Evolutionary conservation across 2,888 invertebrate genomes (phyloP).

Genomic region (Folsomia candida): DNA sequence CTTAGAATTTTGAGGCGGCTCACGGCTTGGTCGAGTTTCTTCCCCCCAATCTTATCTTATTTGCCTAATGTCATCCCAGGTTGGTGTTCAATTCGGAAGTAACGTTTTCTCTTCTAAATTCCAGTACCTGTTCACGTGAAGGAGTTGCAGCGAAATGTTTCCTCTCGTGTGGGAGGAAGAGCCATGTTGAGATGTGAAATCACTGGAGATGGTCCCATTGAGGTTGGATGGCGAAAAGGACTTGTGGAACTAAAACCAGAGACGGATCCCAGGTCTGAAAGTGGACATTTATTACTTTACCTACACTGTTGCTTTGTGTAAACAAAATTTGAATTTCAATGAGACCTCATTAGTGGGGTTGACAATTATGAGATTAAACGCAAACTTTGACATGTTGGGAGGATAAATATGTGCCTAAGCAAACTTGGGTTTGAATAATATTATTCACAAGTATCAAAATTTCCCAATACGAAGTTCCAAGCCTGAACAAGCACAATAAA

Average conservation of each 20-base stretch:
- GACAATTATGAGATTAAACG: neutral
- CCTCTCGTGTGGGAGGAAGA: conserved; percentile 43
- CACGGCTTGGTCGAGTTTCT: neutral
- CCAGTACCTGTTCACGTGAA: conserved; percentile 44
- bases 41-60: neutral
- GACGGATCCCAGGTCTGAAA: conserved; percentile 36
- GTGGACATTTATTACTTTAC: neutral
- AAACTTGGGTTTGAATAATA: too few relatives aligned
- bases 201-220: conserved; percentile 49
- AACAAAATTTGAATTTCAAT: neutral
- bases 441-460: too few relatives aligned
- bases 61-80: neutral
- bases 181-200: conserved; percentile 48
- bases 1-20: too few relatives aligned
- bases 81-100: neutral
- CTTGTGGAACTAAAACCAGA: conserved; percentile 42
- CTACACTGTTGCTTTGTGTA: neutral
- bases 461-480: neutral
- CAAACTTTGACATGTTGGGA: neutral
- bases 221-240: conserved; percentile 48
- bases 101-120: conserved; percentile 10
- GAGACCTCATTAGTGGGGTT: neutral
- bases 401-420: too few relatives aligned
- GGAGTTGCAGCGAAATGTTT: conserved; percentile 44
- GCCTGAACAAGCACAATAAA: neutral